Conservation (phyloP, 2,888 invertebrate species). For the Doris montereyensis region DNA sequence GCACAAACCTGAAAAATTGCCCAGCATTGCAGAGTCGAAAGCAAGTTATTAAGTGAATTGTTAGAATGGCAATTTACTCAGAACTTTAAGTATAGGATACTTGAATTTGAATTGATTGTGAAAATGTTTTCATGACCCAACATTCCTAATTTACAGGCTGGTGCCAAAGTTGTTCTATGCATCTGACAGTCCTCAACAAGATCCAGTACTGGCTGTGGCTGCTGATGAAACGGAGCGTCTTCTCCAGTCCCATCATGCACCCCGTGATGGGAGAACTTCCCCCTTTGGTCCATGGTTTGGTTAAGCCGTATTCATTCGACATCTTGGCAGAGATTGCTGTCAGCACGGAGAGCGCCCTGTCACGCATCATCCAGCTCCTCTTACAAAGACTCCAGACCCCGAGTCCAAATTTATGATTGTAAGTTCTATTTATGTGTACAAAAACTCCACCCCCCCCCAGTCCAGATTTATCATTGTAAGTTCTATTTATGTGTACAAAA, state of each 20-base stretch:
- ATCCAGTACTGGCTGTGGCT: constrained; percentile 77
- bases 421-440: constrained; percentile 71
- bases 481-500: no score
- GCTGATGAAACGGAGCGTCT: constrained; percentile 64
- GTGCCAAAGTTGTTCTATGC: constrained; percentile 71
- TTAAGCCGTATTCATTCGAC: constrained; percentile 68
- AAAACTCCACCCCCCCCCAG: no score
- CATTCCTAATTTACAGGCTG: constrained; percentile 63
- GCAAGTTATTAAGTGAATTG: no score
- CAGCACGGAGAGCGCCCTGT: constrained; percentile 76
- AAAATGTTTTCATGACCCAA: no score
- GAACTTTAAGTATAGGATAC: no score
- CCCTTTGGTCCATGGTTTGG: constrained; percentile 75
- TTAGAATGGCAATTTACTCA: no score
- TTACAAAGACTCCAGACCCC: constrained; percentile 77
- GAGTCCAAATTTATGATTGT: constrained; percentile 81
- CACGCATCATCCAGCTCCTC: constrained; percentile 76
- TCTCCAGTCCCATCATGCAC: constrained; percentile 66
- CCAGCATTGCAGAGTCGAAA: no score
- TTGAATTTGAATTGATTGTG: no score
- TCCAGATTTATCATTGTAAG: not conserved
- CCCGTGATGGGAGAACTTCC: constrained; percentile 61
- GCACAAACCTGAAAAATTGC: no score
- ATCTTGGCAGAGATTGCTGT: constrained; percentile 48
- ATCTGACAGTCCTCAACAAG: constrained; percentile 75